Percentiles rank a stretch among this genome's conserved stretches.
phyloP scores from a whole-genome alignment of 2,888 invertebrate species.

The Lordiphosa andalusiaca region DNA sequence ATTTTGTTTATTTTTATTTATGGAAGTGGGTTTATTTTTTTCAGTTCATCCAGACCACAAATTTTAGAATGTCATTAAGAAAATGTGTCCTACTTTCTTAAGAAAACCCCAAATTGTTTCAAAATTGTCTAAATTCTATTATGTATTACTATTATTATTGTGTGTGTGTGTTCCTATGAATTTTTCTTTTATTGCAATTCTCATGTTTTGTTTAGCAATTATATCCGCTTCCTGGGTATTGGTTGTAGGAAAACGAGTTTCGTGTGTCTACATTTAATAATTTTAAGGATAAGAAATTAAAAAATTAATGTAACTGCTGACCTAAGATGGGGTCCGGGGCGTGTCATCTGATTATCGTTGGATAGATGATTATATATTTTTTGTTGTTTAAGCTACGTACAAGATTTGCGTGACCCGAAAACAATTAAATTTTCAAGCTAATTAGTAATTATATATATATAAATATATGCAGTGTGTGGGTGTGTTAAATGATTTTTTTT shows the following conservation, averaged over 20 bases:
- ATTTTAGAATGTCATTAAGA: too few species aligned
- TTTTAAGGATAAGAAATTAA: conserved; percentile 65
- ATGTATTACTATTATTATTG: conserved; percentile 2
- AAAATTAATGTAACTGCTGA: conserved; percentile 34
- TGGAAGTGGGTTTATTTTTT: too few species aligned
- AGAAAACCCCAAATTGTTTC: too few species aligned
- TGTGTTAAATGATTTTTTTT: conserved; percentile 38
- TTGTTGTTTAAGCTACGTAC: conserved; percentile 49
- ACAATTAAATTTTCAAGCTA: conserved; percentile 50
- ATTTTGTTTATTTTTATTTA: too few species aligned
- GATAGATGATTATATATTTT: conserved; percentile 16
- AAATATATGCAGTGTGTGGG: conserved; percentile 44
- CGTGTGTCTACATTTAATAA: conserved; percentile 66
- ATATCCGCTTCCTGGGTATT: not conserved
- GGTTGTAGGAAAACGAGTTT: conserved; percentile 48
- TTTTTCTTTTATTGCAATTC: conserved; percentile 59
- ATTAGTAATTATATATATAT: conserved; percentile 64
- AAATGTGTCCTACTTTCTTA: too few species aligned
- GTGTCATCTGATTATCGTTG: conserved; percentile 5
- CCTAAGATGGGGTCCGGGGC: conserved; percentile 16
- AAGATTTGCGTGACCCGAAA: conserved; percentile 32
- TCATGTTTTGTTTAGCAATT: conserved; percentile 42
- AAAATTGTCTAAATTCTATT: too few species aligned
- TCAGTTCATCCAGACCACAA: too few species aligned
- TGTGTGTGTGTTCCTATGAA: conserved; percentile 33